Evolutionary conservation across 2,888 invertebrate genomes (phyloP), one percentile per base, ranked within the genome.

Genomic region (Himalopsyche anomala): DNA sequence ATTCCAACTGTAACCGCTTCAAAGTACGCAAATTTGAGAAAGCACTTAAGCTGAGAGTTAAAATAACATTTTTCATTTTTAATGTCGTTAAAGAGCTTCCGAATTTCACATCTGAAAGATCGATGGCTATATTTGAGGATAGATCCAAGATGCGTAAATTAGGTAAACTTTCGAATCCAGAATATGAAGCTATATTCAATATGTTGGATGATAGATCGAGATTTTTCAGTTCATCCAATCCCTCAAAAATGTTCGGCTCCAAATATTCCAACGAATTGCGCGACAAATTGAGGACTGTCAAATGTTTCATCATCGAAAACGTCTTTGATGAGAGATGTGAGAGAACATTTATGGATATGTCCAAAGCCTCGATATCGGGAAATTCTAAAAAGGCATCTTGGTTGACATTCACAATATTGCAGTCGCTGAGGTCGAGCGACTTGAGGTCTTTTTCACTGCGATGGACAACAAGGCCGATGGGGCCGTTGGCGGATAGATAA

Each of bases 271-370:
- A 17, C 5, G 51, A 19, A n/a, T 81, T 84, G n/a, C 12, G 11
- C 8, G 87, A 87, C 36, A 87, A 19, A 40, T 87, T 87, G 17
- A 87, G 80, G n/a, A 36, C 56, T 5, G 51, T 38, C 15, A 87
- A 62, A 19, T 55, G 69, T n/a, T 12, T 36, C 42, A 87, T n/a
- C 0, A 15, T 79, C 19, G 79, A 12, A 36, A 87, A 87, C 8
- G 28, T 15, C 4, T 38, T 51, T 9, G 80, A 38, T 9, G 17
- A 15, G 0, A 86, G 36, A 17, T 54, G 17, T 15, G n/a, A n/a
- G 28, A 83, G 40, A 9, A 84, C 38, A 51, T 87, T 87, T 45
- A 0, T 4, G 9, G 87, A 87, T 4, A 87, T 81, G 79, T 87
- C 87, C 55, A 87, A 80, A 80, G n/a, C 19, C 11, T 45, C 55